Evolutionary conservation across 2,113 vertebrate species (phyloP).

Genomic region (Stegastes partitus): DNA sequence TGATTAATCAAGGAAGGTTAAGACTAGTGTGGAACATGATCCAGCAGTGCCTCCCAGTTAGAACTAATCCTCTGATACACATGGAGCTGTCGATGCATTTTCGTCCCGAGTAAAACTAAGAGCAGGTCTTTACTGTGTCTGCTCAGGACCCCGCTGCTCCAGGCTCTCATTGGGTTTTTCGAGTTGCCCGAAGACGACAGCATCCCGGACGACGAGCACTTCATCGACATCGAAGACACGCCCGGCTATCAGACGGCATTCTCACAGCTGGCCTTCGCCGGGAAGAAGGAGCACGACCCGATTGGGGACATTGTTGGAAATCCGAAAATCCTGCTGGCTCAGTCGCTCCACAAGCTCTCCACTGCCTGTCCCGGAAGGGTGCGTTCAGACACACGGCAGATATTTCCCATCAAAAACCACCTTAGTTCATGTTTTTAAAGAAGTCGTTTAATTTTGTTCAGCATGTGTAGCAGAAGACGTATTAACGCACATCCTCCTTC

Average conservation of each 20-base stretch:
- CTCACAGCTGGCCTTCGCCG: slow-evolving; percentile 97
- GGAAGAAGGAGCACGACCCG: slow-evolving; percentile 96
- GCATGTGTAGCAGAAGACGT: too few relatives aligned
- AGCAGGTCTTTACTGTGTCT: too few relatives aligned
- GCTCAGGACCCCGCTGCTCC: slow-evolving; percentile 92
- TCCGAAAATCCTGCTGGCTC: slow-evolving; percentile 95
- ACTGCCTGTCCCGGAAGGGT: slow-evolving; percentile 97
- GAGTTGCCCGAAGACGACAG: slow-evolving; percentile 97
- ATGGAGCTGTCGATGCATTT: background rate
- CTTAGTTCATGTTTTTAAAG: too few relatives aligned
- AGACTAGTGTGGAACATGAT: too few relatives aligned
- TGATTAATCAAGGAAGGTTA: too few relatives aligned
- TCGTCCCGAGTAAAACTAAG: too few relatives aligned
- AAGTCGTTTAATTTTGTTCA: too few relatives aligned
- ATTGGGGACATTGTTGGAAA: slow-evolving; percentile 95
- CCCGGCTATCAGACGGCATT: slow-evolving; percentile 98
- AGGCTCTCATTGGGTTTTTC: slow-evolving; percentile 97
- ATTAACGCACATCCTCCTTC: background rate
- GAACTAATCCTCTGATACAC: too few relatives aligned
- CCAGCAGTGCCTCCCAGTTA: too few relatives aligned
- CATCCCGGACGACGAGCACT: slow-evolving; percentile 97
- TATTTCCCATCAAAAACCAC: too few relatives aligned
- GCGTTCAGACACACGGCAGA: slow-evolving; percentile 48
- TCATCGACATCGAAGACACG: slow-evolving; percentile 98
- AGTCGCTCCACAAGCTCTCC: slow-evolving; percentile 96